Percentiles rank a stretch among this genome's conserved stretches.
Conservation (phyloP, 1,140 invertebrate species). For the Drosophila carrolli region DNA sequence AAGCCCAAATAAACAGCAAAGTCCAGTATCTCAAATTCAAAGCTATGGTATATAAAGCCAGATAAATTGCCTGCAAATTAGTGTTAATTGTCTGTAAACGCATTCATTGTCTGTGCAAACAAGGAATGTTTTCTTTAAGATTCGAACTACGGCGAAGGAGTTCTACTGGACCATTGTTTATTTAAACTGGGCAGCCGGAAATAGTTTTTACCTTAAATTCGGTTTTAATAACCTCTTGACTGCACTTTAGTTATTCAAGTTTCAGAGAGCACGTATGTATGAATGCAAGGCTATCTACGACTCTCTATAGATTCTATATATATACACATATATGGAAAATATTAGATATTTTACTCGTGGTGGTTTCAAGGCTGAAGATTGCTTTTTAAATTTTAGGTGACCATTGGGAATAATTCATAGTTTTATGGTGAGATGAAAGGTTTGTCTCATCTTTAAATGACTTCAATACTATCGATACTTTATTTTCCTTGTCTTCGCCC, state of each 20-base stretch:
- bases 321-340: too few relatives aligned
- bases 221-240: not conserved
- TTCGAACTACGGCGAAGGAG: not conserved
- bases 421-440: too few relatives aligned
- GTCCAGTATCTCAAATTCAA: not conserved
- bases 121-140: not conserved
- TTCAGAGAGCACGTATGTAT: too few relatives aligned
- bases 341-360: too few relatives aligned
- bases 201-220: not conserved
- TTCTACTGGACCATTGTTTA: not conserved
- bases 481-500: slow-evolving; percentile 1
- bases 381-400: too few relatives aligned
- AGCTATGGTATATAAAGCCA: not conserved
- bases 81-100: slow-evolving; percentile 28
- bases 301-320: too few relatives aligned
- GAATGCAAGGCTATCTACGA: too few relatives aligned
- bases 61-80: slow-evolving; percentile 33
- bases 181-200: not conserved
- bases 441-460: not conserved
- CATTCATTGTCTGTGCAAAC: slow-evolving; percentile 17
- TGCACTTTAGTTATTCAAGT: not conserved
- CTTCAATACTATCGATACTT: slow-evolving; percentile 1
- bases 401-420: too few relatives aligned
- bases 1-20: not conserved
- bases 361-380: too few relatives aligned